These are phyloP conservation scores for Agrotis ipsilon DNA, from an alignment of 2,888 invertebrate species.

Conservation along the genomic window DNA sequence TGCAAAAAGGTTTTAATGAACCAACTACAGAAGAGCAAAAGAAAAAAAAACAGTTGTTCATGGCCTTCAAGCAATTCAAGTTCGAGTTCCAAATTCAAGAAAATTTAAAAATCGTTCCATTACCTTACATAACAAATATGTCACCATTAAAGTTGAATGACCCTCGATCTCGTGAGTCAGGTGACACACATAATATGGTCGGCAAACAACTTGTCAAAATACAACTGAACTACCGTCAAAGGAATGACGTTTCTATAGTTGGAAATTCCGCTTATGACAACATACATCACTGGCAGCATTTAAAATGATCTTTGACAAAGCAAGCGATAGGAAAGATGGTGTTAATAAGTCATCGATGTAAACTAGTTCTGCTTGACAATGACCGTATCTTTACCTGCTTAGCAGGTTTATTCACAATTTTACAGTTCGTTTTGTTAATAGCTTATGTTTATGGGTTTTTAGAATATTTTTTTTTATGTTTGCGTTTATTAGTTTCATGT, in stretches of 20 bases:
- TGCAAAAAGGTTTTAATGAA: background rate
- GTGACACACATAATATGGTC: constrained; percentile 82
- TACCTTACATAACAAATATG: constrained; percentile 69
- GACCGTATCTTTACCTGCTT: constrained; percentile 81
- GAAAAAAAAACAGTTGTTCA: background rate
- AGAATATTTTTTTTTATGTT: constrained; percentile 38
- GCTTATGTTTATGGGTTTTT: constrained; percentile 32
- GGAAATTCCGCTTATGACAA: constrained; percentile 38
- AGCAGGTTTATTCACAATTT: constrained; percentile 78
- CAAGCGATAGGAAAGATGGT: constrained; percentile 63
- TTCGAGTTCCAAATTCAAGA: constrained; percentile 17
- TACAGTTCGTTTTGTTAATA: constrained; percentile 74
- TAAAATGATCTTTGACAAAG: constrained; percentile 57
- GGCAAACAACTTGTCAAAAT: constrained; percentile 84
- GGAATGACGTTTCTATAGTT: constrained; percentile 24
- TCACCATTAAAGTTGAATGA: constrained; percentile 73
- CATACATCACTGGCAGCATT: constrained; percentile 61
- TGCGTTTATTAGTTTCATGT: constrained; percentile 33
- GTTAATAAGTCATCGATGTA: constrained; percentile 24
- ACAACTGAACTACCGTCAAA: constrained; percentile 75
- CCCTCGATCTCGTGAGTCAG: constrained; percentile 70
- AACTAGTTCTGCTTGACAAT: constrained; percentile 77
- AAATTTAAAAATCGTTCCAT: constrained; percentile 31
- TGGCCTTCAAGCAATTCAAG: constrained; percentile 14
- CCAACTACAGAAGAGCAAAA: background rate